Base-by-base conservation (phyloP, 2,797 vertebrate species). In the Antrozous pallidus region DNA sequence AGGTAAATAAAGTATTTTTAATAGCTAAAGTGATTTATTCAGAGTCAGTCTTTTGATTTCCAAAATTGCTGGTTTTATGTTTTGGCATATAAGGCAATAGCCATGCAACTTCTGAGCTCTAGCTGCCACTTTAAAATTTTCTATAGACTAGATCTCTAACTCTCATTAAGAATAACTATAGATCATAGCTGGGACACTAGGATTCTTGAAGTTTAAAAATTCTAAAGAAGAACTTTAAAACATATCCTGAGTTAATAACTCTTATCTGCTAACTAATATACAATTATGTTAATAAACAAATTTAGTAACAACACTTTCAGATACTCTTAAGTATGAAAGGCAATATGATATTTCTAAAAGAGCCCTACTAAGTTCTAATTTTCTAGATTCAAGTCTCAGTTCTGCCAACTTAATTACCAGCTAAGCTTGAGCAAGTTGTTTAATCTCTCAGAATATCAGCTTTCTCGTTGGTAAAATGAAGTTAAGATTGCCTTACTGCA, bases 351-450 rank as follows among this genome's bases (percentile, higher is more conserved):
- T 49, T 85, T 20, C 16, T 84, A 82, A 82, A 71, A 36, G 11
- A 80, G 42, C 7, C 33, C 63, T 84, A 65, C 31, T 36, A 70
- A 74, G 2, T 47, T 83, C 45, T 69, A 31, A 45, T 54, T 93
- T 94, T 56, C 63, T 95, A 73, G 8, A 95, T 63, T 94, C 17
- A 51, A 79, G 58, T 88, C 74, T 95, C 61, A 63, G 47, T 93
- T 95, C 49, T 93, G 31, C 16, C 31, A 69, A 84, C 91, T 89
- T 58, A 93, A 93, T 89, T 91, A 85, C 33, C 65, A 83, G 47
- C 36, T 85, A 47, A 90, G 47, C 56, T 95, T 65, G 26, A 95
- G 8, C 38, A 87, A 80, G 9, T 78, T 89, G 61, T 74, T 91
- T 91, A 88, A 71, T 94, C 38, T 87, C 31, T 65, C 40, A 90